Evolutionary conservation across 2,888 invertebrate genomes (phyloP).

Genomic region (Agrochola litura): DNA sequence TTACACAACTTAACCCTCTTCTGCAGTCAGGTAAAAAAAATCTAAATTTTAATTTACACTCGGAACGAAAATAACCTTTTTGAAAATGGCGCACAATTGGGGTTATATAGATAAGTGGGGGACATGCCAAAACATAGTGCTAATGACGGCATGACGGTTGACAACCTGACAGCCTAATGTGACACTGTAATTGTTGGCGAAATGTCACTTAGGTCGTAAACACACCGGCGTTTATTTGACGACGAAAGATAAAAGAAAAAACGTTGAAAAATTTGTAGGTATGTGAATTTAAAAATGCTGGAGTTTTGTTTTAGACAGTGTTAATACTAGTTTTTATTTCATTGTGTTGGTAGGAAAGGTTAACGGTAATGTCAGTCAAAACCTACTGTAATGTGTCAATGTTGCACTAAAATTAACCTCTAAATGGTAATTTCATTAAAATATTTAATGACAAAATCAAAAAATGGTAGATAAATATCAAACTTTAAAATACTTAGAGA

Average conservation of each 20-base stretch:
- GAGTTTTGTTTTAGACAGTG: conserved; percentile 13
- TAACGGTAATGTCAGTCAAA: conserved; percentile 1
- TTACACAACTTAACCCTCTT: conserved; percentile 27
- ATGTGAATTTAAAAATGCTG: conserved; percentile 19
- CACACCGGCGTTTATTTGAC: conserved; percentile 35
- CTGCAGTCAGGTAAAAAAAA: conserved; percentile 7
- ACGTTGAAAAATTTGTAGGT: conserved; percentile 9
- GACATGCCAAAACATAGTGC: conserved; percentile 65
- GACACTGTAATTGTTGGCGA: conserved; percentile 76
- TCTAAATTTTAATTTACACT: conserved; percentile 23
- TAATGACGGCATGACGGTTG: conserved; percentile 68
- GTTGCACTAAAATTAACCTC: background rate
- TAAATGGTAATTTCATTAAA: background rate
- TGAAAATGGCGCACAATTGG: conserved; percentile 60
- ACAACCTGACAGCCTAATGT: conserved; percentile 74
- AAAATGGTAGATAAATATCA: background rate
- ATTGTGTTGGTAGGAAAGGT: conserved; percentile 26
- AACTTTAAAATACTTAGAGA: background rate
- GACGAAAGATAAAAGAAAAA: conserved; percentile 6
- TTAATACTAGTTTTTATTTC: conserved; percentile 16
- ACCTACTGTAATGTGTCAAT: background rate
- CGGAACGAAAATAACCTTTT: conserved; percentile 49
- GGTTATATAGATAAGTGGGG: conserved; percentile 64
- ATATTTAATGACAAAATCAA: too few relatives aligned
- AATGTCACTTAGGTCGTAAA: conserved; percentile 69